phyloP scores from a whole-genome alignment of 2,797 vertebrate genomes.

The Tragopan temminckii region DNA sequence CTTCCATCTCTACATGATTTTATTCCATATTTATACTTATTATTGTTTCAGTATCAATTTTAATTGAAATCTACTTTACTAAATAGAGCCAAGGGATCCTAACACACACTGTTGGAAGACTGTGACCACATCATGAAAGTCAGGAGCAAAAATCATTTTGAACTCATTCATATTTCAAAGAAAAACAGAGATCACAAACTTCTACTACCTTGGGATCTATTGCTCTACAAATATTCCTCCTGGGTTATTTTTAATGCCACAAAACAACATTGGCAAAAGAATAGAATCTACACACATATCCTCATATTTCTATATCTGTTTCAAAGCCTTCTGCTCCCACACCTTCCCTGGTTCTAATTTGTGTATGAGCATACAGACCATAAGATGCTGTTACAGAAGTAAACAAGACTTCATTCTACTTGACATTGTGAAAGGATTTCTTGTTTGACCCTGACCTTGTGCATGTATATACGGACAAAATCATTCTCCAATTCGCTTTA shows the following conservation, averaged over 20 bases:
- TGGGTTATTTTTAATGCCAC: constrained; percentile 22
- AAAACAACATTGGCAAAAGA: background rate
- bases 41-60: constrained; percentile 35
- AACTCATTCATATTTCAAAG: background rate
- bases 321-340: background rate
- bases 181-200: background rate
- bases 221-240: background rate
- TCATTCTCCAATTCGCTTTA: background rate
- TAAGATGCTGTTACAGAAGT: background rate
- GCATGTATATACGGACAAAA: background rate
- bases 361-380: background rate
- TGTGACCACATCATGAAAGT: background rate
- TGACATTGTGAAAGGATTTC: background rate
- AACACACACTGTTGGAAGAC: background rate
- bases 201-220: background rate
- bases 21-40: background rate
- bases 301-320: background rate
- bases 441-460: background rate
- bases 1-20: constrained; percentile 17
- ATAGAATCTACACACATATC: background rate
- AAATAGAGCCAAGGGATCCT: background rate
- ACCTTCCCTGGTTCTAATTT: background rate
- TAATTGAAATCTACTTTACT: background rate
- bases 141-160: background rate
- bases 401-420: background rate